Base-by-base conservation (phyloP, 2,888 invertebrate species). In the Priocnemis perturbator region DNA sequence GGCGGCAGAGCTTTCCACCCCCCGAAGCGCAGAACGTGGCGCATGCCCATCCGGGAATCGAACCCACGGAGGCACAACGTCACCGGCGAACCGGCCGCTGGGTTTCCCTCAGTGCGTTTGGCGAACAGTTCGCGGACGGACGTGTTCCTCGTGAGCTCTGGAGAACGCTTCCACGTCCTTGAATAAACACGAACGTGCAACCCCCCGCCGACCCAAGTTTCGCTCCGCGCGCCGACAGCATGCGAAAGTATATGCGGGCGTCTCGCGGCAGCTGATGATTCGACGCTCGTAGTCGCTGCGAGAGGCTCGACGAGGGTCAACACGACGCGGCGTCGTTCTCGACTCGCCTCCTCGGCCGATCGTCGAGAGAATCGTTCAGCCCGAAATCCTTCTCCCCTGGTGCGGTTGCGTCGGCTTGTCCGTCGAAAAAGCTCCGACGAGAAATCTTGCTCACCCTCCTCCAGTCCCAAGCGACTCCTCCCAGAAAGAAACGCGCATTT, bases 61-160 rank as follows among this genome's bases (percentile, higher is more conserved):
- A 78, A 81, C 73, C 75, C 78, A 71, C 71, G 82, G 80, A 76
- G 79, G 79, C 81, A 74, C 75, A 82, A 87, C 86, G 87, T 87
- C 86, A 88, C 83, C 87, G 87, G 85, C 83, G 85, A 86, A 87
- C 86, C 80, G 74, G 82, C 80, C 78, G 84, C 82, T 77, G 81
- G 84, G 82, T 81, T 82, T 81, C 85, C 37, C 37, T 50, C 50
- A 50, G 50, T 50, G 50, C 50, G 50, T 87, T 88, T 86, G 87
- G 87, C 85, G 88, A 88, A 88, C 87, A 85, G 85, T 86, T 86
- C 85, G 88, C 84, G 88, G 83, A 85, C 87, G 87, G 88, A 88
- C 88, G 86, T 86, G 85, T 83, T 66, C 23, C 48, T 71, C 71
- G 58, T 53, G 64, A 53, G 66, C 68, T 73, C 67, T 76, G 79